These are phyloP conservation scores for Cossypha caffra DNA, from an alignment of 2,797 vertebrate genomes.

Conservation along the genomic window DNA sequence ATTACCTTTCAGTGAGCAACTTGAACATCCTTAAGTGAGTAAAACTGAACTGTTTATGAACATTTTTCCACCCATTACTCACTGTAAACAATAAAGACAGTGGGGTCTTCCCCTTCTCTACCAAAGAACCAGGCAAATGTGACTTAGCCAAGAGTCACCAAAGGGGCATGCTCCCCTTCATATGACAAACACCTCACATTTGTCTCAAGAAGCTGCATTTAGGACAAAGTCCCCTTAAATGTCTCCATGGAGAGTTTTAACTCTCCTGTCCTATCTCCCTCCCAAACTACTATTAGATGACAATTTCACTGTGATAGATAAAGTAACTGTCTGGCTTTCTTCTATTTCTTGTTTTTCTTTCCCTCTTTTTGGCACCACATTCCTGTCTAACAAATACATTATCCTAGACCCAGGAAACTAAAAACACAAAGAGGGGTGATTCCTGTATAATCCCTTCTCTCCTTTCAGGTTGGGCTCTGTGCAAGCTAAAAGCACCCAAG, in stretches of 20 bases:
- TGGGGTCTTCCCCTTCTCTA: neutral
- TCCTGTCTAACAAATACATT: neutral
- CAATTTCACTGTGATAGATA: neutral
- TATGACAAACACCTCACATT: neutral
- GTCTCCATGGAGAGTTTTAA: neutral
- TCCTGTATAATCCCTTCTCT: neutral
- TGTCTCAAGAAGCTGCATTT: neutral
- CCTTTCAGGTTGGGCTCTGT: conserved; percentile 60
- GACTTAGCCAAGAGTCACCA: neutral
- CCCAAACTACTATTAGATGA: neutral
- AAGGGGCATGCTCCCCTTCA: neutral
- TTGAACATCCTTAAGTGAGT: neutral
- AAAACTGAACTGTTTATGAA: neutral
- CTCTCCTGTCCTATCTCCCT: neutral
- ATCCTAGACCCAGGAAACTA: neutral
- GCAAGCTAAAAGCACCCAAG: neutral
- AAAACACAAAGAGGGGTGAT: neutral
- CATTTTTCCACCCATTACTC: neutral
- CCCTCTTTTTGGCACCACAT: neutral
- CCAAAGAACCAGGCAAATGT: neutral
- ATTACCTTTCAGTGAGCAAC: neutral
- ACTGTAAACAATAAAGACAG: neutral
- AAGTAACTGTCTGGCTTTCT: neutral
- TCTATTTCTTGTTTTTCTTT: neutral
- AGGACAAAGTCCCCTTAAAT: neutral